These are phyloP conservation scores for Cotesia vestalis DNA, from an alignment of 1,140 invertebrate genomes.

Conservation along the genomic window DNA sequence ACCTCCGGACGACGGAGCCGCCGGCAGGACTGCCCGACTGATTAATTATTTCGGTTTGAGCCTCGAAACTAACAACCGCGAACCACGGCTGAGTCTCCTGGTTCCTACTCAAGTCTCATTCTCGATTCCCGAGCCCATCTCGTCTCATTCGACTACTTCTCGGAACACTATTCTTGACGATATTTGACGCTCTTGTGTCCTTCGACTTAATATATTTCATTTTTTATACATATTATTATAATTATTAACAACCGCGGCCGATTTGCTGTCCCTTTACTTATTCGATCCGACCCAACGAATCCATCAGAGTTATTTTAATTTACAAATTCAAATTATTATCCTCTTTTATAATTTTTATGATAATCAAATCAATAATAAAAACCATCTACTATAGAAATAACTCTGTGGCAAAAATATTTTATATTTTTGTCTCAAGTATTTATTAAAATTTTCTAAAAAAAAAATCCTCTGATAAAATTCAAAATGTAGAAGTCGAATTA, in stretches of 20 bases:
- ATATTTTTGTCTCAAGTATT: too few species aligned
- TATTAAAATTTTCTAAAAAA: too few species aligned
- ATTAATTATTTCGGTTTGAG: constrained; percentile 63
- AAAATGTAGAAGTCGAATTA: too few species aligned
- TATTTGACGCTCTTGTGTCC: constrained; percentile 22
- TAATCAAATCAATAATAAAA: background rate
- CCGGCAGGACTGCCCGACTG: constrained; percentile 45
- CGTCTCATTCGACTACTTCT: constrained; percentile 24
- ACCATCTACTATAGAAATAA: too few species aligned
- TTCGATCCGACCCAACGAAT: background rate
- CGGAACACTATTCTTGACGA: constrained; percentile 23
- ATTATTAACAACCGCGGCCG: constrained; percentile 1
- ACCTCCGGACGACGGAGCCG: constrained; percentile 46
- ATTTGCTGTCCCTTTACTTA: background rate
- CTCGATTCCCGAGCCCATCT: constrained; percentile 16
- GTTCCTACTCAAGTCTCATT: background rate
- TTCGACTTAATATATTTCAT: constrained; percentile 29
- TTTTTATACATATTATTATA: constrained; percentile 18
- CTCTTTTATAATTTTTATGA: constrained; percentile 47
- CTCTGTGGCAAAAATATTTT: too few species aligned
- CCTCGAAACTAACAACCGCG: constrained; percentile 54
- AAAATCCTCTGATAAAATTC: too few species aligned
- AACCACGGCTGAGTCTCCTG: constrained; percentile 17
- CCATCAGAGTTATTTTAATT: background rate
- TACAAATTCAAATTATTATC: background rate